Conservation (phyloP, 2,113 vertebrate genomes). For the Phrynosoma platyrhinos region DNA sequence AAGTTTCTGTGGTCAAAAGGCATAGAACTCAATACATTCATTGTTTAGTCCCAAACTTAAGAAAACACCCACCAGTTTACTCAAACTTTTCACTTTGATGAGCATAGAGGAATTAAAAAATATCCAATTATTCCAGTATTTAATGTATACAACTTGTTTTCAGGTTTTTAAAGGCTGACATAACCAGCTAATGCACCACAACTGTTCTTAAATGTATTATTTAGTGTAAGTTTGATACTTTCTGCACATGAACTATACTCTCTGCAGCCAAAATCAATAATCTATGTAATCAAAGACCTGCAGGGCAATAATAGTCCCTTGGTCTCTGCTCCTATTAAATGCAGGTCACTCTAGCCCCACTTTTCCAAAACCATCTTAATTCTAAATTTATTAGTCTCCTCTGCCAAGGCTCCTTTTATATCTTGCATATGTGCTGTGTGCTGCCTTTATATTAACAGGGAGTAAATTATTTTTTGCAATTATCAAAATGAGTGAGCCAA, state of each 20-base stretch:
- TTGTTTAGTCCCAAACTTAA: slow-evolving; percentile 82
- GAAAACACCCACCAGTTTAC: slow-evolving; percentile 81
- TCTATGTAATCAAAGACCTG: slow-evolving; percentile 81
- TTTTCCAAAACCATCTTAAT: slow-evolving; percentile 64
- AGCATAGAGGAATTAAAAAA: slow-evolving; percentile 80
- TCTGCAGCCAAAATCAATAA: slow-evolving; percentile 83
- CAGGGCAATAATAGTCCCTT: slow-evolving; percentile 76
- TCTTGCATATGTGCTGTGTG: slow-evolving; percentile 44
- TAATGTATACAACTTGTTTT: slow-evolving; percentile 82
- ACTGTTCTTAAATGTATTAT: slow-evolving; percentile 77
- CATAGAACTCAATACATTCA: slow-evolving; percentile 77
- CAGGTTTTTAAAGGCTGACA: slow-evolving; percentile 76
- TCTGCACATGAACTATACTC: slow-evolving; percentile 72
- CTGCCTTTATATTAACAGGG: slow-evolving; percentile 55
- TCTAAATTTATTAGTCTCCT: slow-evolving; percentile 65
- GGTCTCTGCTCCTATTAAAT: slow-evolving; percentile 75
- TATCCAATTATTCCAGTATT: slow-evolving; percentile 84
- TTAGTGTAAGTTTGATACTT: slow-evolving; percentile 76
- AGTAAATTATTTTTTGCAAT: slow-evolving; percentile 56
- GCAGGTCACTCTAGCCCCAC: slow-evolving; percentile 64
- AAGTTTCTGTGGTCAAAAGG: slow-evolving; percentile 80
- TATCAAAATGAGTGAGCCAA: slow-evolving; percentile 45
- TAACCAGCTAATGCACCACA: slow-evolving; percentile 70
- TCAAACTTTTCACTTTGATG: slow-evolving; percentile 84
- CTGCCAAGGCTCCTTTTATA: slow-evolving; percentile 60